Conservation (phyloP, 2,888 invertebrate species). For the Tetramorium bicarinatum region DNA sequence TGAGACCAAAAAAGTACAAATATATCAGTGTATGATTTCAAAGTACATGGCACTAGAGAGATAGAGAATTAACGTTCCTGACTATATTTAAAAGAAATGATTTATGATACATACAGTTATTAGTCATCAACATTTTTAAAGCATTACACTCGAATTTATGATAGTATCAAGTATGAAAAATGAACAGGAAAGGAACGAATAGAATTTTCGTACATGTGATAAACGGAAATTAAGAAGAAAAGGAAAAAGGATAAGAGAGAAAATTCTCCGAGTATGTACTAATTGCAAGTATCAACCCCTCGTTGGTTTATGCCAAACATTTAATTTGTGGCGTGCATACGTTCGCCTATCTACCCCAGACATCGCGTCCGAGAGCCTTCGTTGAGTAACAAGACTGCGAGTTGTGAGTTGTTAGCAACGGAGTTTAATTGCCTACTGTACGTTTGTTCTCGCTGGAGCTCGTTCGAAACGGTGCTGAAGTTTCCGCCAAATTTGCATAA, state of each 20-base stretch:
- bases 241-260: constrained; percentile 8
- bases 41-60: no score
- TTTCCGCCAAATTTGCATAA: constrained; percentile 36
- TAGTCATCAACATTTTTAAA: not conserved
- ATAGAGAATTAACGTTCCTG: not conserved
- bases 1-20: no score
- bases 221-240: not conserved
- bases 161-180: not conserved
- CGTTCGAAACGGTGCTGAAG: constrained; percentile 23
- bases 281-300: constrained; percentile 59
- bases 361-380: constrained; percentile 68
- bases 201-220: not conserved
- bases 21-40: no score
- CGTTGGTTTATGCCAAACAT: constrained; percentile 68
- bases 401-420: constrained; percentile 59
- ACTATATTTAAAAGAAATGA: not conserved
- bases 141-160: not conserved
- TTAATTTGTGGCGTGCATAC: constrained; percentile 72
- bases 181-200: not conserved
- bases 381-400: constrained; percentile 75
- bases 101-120: not conserved
- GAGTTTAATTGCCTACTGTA: constrained; percentile 64
- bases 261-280: constrained; percentile 42
- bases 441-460: constrained; percentile 52
- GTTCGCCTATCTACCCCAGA: constrained; percentile 78